Base-by-base conservation (phyloP, 2,113 vertebrate genomes). In the Tichodroma muraria region DNA sequence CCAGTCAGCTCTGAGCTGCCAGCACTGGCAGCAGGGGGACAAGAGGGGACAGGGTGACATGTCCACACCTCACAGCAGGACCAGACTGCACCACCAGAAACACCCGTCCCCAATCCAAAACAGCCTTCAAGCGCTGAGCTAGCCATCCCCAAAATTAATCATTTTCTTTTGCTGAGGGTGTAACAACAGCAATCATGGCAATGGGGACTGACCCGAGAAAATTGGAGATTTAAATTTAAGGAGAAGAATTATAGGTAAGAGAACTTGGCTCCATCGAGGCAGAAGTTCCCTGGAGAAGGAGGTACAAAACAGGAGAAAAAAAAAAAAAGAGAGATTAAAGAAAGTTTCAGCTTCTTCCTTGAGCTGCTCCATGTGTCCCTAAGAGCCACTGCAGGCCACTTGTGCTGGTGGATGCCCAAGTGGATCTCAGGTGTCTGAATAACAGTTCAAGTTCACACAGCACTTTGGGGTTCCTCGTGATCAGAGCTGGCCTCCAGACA, bases 401-500 rank as follows among this genome's bases (percentile, higher is more conserved):
- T 56, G 27, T 1, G 3, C 37, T 1, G 0, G 21, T 30, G 42
- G 78, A 75, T 1, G 5, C 49, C 72, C n/a, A 87, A 79, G 70
- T 28, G 66, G 91, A 91, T 73, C 66, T 82, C 47, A 45, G 49
- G 87, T 85, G 65, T 49, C 12, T 4, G 1, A 49, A 1, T 20
- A 85, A 80, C 71, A 61, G 54, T 16, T 88, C 11, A 56, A 44
- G 76, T 81, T 94, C 84, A 80, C 69, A 71, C 44, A 93, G 77
- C 82, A 88, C 88, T 90, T 33, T 15, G 69, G 56, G 76, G 76
- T 31, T 88, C 75, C 80, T 90, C 1, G 1, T 86, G 86, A 90
- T 71, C 56, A 86, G 73, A 90, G 37, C 31, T 71, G 76, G 53
- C 89, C 83, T 76, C 57, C 49, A 88, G 69, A 22, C 90, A 96